These are phyloP conservation scores for Lithophane semibrunnea DNA, from an alignment of 2,888 invertebrate species.

Conservation along the genomic window DNA sequence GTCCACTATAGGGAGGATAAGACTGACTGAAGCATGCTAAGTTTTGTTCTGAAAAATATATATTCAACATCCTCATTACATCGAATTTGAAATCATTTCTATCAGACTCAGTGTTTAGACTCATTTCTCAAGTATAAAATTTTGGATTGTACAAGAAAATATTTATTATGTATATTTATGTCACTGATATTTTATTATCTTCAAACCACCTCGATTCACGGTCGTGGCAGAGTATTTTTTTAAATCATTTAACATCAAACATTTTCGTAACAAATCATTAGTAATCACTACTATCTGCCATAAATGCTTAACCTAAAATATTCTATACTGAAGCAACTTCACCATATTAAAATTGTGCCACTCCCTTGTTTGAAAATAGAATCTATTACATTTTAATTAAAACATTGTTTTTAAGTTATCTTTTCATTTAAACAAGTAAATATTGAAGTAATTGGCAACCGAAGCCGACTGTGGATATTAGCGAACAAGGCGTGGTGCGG, in stretches of 20 bases:
- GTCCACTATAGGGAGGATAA: conserved; percentile 46
- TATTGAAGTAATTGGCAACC: background rate
- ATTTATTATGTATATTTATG: conserved; percentile 68
- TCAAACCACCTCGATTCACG: conserved; percentile 78
- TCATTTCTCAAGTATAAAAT: conserved; percentile 59
- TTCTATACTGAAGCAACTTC: conserved; percentile 71
- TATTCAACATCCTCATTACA: conserved; percentile 66
- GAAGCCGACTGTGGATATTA: background rate
- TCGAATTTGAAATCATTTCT: conserved; percentile 67
- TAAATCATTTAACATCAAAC: conserved; percentile 68
- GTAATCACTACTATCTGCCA: conserved; percentile 72
- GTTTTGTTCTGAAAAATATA: conserved; percentile 52
- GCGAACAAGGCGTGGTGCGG: conserved; percentile 29
- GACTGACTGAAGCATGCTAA: conserved; percentile 86
- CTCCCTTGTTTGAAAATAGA: conserved; percentile 17
- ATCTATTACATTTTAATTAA: background rate
- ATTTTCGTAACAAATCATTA: conserved; percentile 75
- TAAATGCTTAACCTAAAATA: conserved; percentile 51
- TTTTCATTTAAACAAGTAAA: background rate
- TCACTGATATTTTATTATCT: conserved; percentile 69
- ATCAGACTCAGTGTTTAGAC: conserved; percentile 53
- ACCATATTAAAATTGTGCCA: conserved; percentile 35
- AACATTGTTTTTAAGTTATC: background rate
- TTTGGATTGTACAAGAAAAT: conserved; percentile 28
- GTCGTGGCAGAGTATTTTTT: conserved; percentile 79